These are phyloP conservation scores for Drosophila teissieri DNA, from an alignment of 1,140 invertebrate genomes.

Conservation along the genomic window DNA sequence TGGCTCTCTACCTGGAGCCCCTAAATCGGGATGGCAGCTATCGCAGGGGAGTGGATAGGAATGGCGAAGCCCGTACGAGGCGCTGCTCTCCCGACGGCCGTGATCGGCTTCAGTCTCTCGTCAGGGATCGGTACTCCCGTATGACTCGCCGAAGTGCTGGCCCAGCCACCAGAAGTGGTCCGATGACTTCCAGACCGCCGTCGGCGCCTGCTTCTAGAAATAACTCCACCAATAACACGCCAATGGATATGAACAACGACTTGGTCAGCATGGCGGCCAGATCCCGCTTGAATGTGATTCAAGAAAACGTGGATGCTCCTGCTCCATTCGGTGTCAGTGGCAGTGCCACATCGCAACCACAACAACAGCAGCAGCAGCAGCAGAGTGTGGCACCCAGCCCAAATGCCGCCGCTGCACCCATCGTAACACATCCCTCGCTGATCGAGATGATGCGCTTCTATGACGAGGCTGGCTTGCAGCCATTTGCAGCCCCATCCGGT, in stretches of 20 bases:
- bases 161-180: not conserved
- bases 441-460: slow-evolving; percentile 48
- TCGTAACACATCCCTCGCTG: slow-evolving; percentile 5
- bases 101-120: slow-evolving; percentile 3
- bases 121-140: slow-evolving; percentile 2
- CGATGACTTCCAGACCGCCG: not conserved
- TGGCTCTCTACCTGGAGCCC: slow-evolving; percentile 55
- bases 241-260: not conserved
- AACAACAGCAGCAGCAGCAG: slow-evolving; percentile 17
- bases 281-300: not conserved
- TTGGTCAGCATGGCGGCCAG: not conserved
- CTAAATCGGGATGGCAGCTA: slow-evolving; percentile 72
- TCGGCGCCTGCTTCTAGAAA: not conserved
- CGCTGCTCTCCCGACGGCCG: not conserved
- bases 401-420: not conserved
- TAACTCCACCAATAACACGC: not conserved
- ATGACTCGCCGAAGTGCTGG: not conserved
- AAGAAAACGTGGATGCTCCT: not conserved
- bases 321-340: too few relatives aligned
- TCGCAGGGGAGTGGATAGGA: slow-evolving; percentile 6
- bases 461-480: not conserved
- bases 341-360: too few relatives aligned
- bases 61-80: not conserved
- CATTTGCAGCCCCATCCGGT: not conserved
- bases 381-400: not conserved